phyloP scores from a whole-genome alignment of 2,888 invertebrate species.

The Lepidocyrtoides sp. region DNA sequence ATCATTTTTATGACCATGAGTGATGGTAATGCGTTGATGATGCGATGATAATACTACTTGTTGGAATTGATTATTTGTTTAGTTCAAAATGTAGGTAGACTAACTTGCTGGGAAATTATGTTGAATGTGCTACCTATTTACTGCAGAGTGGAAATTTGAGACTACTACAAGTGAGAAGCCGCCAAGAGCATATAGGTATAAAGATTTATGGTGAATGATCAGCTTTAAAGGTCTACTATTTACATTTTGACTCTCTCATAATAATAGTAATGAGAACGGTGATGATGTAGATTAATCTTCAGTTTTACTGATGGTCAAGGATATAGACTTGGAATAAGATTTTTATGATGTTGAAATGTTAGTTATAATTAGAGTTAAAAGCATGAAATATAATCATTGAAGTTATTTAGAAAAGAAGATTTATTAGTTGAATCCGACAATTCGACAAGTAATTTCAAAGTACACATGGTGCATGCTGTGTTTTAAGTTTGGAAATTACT shows the following conservation, averaged over 20 bases:
- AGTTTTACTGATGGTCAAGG: slow-evolving; percentile 13
- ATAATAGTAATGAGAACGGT: neutral
- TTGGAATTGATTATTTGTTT: neutral
- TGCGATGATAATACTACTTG: neutral
- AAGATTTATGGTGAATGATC: neutral
- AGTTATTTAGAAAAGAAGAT: neutral
- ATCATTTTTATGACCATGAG: slow-evolving; percentile 20
- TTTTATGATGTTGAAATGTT: neutral
- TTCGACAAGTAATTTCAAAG: neutral
- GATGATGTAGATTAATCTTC: slow-evolving; percentile 1
- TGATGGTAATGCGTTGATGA: slow-evolving; percentile 20
- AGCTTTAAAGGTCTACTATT: slow-evolving; percentile 1
- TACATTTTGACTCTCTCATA: neutral
- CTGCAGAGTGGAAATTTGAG: slow-evolving; percentile 28
- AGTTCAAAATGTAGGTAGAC: neutral
- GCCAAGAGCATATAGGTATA: neutral
- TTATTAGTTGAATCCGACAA: slow-evolving; percentile 1
- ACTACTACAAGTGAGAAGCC: neutral
- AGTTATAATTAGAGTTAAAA: neutral
- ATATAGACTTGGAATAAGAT: neutral
- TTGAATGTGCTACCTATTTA: neutral
- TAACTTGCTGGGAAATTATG: neutral
- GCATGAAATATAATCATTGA: neutral
- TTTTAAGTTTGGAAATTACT: neutral
- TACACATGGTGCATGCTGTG: too few species aligned